phyloP scores from a whole-genome alignment of 2,888 invertebrate species.

The Acanthopleura granulata region DNA sequence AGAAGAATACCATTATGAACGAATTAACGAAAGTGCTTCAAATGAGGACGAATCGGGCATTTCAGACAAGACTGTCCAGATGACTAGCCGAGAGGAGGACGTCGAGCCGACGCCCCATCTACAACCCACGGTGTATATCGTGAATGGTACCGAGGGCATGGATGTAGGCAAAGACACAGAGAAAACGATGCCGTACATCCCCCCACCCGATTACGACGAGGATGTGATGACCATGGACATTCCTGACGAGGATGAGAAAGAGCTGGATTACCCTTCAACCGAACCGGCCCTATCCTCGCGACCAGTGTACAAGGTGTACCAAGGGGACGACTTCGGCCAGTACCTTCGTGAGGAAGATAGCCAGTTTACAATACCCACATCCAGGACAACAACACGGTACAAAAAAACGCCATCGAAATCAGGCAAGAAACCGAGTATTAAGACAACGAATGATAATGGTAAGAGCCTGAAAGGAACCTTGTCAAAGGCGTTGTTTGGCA shows the following conservation, averaged over 20 bases:
- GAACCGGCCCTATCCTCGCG: not conserved
- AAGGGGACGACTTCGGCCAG: conserved; percentile 9
- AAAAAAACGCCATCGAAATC: not conserved
- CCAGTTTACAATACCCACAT: not conserved
- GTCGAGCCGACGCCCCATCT: too few species aligned
- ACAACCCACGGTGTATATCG: too few species aligned
- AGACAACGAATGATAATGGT: not conserved
- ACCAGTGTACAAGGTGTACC: not conserved
- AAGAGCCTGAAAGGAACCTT: not conserved
- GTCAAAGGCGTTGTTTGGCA: not conserved
- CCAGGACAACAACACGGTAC: not conserved
- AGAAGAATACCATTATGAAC: too few species aligned
- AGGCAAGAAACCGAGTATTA: not conserved
- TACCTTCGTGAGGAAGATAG: not conserved
- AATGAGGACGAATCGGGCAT: too few species aligned
- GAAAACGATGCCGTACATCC: not conserved
- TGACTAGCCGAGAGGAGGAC: too few species aligned
- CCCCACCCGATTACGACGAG: conserved; percentile 6
- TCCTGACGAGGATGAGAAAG: not conserved
- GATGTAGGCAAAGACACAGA: too few species aligned
- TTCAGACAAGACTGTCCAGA: too few species aligned
- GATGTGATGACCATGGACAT: not conserved
- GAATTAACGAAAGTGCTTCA: too few species aligned
- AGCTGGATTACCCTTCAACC: not conserved
- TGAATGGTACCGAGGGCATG: too few species aligned